Evolutionary conservation across 2,888 invertebrate genomes (phyloP).

Genomic region (Mechanitis mazaeus): DNA sequence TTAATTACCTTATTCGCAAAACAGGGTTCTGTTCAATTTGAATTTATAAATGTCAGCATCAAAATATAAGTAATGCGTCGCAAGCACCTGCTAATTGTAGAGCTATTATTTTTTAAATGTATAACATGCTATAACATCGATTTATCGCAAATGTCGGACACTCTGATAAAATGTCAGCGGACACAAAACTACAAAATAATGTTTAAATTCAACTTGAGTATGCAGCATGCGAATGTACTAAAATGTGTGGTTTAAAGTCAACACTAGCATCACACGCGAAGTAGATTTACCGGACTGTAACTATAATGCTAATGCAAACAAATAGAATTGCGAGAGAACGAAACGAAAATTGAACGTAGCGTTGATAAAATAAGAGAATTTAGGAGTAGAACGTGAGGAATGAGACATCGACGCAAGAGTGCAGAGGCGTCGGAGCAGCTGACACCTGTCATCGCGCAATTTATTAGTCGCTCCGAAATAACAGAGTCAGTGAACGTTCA

Average conservation of each 20-base stretch:
- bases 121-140: slow-evolving; percentile 24
- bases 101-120: slow-evolving; percentile 22
- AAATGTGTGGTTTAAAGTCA: slow-evolving; percentile 10
- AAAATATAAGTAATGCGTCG: slow-evolving; percentile 15
- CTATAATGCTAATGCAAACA: slow-evolving; percentile 60
- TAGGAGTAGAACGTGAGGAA: slow-evolving; percentile 74
- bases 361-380: slow-evolving; percentile 76
- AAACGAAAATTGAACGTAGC: slow-evolving; percentile 73
- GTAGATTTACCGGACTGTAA: slow-evolving; percentile 49
- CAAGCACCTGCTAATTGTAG: slow-evolving; percentile 24
- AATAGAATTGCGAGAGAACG: slow-evolving; percentile 63
- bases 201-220: slow-evolving; percentile 2
- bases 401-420: slow-evolving; percentile 77
- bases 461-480: slow-evolving; percentile 76
- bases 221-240: not conserved
- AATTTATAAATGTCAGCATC: slow-evolving; percentile 12
- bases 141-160: slow-evolving; percentile 19
- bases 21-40: slow-evolving; percentile 12
- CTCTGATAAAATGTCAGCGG: slow-evolving; percentile 19
- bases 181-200: slow-evolving; percentile 14
- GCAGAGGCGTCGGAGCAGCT: slow-evolving; percentile 76
- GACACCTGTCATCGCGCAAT: slow-evolving; percentile 77
- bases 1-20: slow-evolving; percentile 10
- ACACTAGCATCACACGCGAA: slow-evolving; percentile 28
- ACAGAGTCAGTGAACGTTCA: slow-evolving; percentile 72